These are phyloP conservation scores for Steinernema khuongi DNA, from an alignment of 1,140 invertebrate species.

Conservation along the genomic window DNA sequence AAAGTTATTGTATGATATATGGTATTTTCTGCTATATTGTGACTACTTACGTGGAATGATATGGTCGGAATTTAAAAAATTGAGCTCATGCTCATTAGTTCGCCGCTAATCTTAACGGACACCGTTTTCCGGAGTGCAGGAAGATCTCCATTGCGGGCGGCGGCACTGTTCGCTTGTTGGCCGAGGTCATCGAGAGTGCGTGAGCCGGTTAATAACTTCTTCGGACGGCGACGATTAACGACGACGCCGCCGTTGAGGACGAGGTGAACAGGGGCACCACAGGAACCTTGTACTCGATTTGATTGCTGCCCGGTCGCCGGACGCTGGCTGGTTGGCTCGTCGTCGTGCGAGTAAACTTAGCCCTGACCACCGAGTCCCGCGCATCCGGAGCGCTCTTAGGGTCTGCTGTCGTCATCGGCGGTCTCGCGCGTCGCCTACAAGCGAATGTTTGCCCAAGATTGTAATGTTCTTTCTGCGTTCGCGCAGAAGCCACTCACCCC, in stretches of 20 bases:
- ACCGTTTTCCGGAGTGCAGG: no score
- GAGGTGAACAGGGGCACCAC: background rate
- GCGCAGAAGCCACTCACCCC: background rate
- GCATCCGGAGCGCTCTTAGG: conserved; percentile 6
- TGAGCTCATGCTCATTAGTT: no score
- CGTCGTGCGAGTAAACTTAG: background rate
- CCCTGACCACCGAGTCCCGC: background rate
- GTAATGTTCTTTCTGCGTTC: conserved; percentile 15
- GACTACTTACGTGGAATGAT: no score
- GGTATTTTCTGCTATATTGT: no score
- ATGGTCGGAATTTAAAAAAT: no score
- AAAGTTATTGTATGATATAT: no score
- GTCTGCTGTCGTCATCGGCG: background rate
- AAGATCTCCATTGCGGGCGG: background rate
- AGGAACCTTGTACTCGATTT: background rate
- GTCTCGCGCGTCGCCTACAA: background rate
- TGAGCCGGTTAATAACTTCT: conserved; percentile 2
- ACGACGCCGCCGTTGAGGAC: background rate
- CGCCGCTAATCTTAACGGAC: no score
- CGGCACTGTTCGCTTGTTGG: background rate
- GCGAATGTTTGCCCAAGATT: conserved; percentile 1
- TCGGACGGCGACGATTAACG: conserved; percentile 1
- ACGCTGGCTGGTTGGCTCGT: background rate
- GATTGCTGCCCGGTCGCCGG: background rate
- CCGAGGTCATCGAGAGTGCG: conserved; percentile 12